Base-by-base conservation (phyloP, 1,140 invertebrate species). In the Bemisia tabaci region DNA sequence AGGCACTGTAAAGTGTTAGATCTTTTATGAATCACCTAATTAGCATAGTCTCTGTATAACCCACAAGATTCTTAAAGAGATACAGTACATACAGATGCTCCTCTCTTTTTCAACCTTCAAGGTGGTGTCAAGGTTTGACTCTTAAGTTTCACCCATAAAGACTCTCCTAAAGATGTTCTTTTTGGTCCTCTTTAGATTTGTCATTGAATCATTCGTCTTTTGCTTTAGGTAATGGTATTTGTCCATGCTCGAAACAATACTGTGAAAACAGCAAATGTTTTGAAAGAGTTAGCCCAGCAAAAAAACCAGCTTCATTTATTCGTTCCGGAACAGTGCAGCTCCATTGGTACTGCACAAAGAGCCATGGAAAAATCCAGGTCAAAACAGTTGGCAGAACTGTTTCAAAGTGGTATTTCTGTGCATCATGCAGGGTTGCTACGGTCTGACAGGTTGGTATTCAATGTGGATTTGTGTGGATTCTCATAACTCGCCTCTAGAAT, bases 191-290 rank as follows among this genome's bases (percentile, higher is more conserved):
- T 48, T 17, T 26, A 12, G 33, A 26, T n/a, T 64, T 68, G 58
- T 62, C 33, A 60, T 66, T 68, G 48, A 64, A n/a, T n/a, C n/a
- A n/a, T n/a, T n/a, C n/a, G n/a, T n/a, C 60, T 65, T 25, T 63
- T 67, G 62, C 68, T 71, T 27, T 71, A 87, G 83, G 94, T 97
- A 0, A 97, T 99, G 93, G 92, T 99, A 0, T 99, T 99, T 80
- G 97, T 99, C 0, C 97, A 99, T 78, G 93, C 96, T 0, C 81
- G 97, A 59, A 98, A 98, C 82, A 92, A 94, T 9, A 99, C 97
- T 0, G 85, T 91, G 22, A 82, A 88, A 69, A 95, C 92, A 1
- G 95, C 94, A 0, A 87, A 86, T 69, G 81, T 84, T 23, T 73
- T 96, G 1, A 85, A 85, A 66, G 91, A 95, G 71, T 75, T 88